These are phyloP conservation scores for Himalopsyche kuldschensis DNA, from an alignment of 2,888 invertebrate genomes.

Conservation along the genomic window DNA sequence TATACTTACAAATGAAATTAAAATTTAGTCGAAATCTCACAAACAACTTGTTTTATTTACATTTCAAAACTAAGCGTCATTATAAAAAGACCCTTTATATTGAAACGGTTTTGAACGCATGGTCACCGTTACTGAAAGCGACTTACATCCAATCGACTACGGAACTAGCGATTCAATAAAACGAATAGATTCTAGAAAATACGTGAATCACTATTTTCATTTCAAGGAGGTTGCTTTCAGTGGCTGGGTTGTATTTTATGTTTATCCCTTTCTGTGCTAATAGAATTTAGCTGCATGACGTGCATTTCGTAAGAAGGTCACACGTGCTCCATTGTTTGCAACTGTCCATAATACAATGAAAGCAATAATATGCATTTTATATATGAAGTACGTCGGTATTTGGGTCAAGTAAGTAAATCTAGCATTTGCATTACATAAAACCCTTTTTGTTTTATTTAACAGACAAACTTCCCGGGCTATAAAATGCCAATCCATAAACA, in stretches of 20 bases:
- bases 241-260: background rate
- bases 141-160: too few species aligned
- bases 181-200: background rate
- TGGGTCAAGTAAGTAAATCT: background rate
- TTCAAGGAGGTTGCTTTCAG: background rate
- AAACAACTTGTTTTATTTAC: too few species aligned
- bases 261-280: background rate
- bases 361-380: background rate
- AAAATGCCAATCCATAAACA: too few species aligned
- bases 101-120: too few species aligned
- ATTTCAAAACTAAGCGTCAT: too few species aligned
- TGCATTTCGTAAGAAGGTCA: background rate
- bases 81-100: too few species aligned
- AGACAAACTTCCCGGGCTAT: too few species aligned
- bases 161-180: too few species aligned
- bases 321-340: background rate
- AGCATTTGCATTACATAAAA: background rate
- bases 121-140: too few species aligned
- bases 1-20: too few species aligned
- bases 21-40: too few species aligned
- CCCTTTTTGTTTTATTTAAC: too few species aligned
- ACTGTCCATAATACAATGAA: background rate
- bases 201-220: background rate
- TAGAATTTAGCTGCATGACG: background rate
- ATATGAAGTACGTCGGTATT: background rate